A percentile compares a stretch with the other conserved stretches of the same genome.
phyloP scores from a whole-genome alignment of 2,797 vertebrate genomes.

The Myiothlypis chrysogaster region DNA sequence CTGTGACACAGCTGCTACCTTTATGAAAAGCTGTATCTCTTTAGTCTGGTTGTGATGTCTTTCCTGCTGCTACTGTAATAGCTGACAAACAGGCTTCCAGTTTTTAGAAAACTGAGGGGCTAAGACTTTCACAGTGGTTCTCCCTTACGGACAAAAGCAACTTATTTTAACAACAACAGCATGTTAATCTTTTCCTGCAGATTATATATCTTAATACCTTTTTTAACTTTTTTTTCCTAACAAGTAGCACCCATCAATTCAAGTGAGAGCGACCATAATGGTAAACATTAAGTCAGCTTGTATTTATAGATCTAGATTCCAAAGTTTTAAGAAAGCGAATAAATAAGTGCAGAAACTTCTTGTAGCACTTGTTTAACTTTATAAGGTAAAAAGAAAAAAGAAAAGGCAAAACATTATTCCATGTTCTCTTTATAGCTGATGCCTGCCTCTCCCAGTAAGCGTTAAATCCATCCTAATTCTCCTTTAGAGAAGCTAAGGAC shows the following conservation, averaged over 20 bases:
- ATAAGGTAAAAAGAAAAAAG: background rate
- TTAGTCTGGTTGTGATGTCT: background rate
- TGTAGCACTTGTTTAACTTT: background rate
- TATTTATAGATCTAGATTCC: slow-evolving; percentile 35
- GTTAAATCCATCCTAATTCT: background rate
- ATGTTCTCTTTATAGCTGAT: background rate
- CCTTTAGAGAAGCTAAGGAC: background rate
- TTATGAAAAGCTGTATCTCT: background rate
- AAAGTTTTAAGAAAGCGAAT: background rate
- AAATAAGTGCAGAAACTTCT: slow-evolving; percentile 17
- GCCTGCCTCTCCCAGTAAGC: background rate
- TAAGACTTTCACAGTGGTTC: background rate
- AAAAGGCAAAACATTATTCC: background rate
- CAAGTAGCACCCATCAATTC: background rate
- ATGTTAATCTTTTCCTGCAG: background rate
- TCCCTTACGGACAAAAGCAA: background rate
- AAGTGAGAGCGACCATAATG: background rate
- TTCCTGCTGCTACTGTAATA: background rate
- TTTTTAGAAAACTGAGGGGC: background rate
- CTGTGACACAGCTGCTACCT: background rate
- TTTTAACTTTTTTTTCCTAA: background rate
- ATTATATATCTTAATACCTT: background rate
- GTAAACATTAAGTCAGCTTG: background rate
- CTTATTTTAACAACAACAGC: background rate
- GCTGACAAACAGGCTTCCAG: background rate